Base-by-base conservation (phyloP, 2,113 vertebrate species). In the Chloroceryle aenea region DNA sequence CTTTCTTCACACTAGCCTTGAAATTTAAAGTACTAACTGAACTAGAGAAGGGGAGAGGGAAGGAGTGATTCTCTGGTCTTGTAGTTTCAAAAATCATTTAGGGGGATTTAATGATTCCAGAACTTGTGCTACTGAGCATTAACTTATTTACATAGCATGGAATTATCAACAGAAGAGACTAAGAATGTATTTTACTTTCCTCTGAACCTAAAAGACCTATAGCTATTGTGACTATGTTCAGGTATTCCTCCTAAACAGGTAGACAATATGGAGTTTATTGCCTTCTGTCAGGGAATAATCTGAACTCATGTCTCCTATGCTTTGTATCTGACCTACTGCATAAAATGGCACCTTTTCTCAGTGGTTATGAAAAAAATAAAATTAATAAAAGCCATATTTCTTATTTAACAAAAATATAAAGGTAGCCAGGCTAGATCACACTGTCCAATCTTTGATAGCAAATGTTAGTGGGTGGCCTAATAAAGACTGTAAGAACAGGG, bases 221-320 rank as follows among this genome's bases (percentile, higher is more conserved):
- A 72, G 7, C 20, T 47, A 5, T 38, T 53, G 9, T 55, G 47
- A 17, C 16, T 81, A 1, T 3, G 43, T 45, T 45, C 17, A 45
- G 2, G 10, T 34, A 19, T 40, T 85, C 43, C 27, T 82, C 12
- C 27, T 78, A n/a, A 77, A 58, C 4, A 69, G n/a, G 8, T 18
- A 26, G 62, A 64, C 3, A 52, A n/a, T 7, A n/a, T 2, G 6
- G 26, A 18, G 34, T 42, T 42, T 5, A 59, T 76, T 68, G 22
- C 21, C 9, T 90, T 79, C 32, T 64, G 32, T 27, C 20, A 72
- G 8, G 14, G 20, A 66, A 76, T 14, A 8, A 58, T 18, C 23
- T 40, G 27, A n/a, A 42, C 9, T 4, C 0, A 0, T 9, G 4
- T 55, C 14, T 59, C 7, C 29, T 38, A 1, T 14, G 4, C 50